Evolutionary conservation across 2,797 vertebrate genomes (phyloP).

Genomic region (Coccyzus lansbergi): DNA sequence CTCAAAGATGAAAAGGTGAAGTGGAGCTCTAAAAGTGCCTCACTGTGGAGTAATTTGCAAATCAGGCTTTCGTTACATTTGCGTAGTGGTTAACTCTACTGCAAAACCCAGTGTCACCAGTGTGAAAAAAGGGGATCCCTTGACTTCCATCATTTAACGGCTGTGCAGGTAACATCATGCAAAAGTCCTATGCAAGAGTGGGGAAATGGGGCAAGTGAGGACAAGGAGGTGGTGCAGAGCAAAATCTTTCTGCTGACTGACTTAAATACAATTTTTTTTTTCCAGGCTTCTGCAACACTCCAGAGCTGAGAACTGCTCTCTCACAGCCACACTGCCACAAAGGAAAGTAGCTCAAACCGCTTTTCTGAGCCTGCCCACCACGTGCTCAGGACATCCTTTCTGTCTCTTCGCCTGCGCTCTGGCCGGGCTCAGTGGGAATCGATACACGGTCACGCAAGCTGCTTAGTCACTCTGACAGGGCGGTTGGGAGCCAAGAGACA

Average conservation of each 20-base stretch:
- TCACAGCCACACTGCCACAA: rapidly evolving
- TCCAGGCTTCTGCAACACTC: not conserved
- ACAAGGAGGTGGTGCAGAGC: not conserved
- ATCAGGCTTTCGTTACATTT: not conserved
- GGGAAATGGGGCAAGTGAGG: not conserved
- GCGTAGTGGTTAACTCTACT: not conserved
- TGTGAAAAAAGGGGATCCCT: not conserved
- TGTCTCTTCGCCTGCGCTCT: rapidly evolving
- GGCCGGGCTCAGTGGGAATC: not conserved
- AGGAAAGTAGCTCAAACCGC: not conserved
- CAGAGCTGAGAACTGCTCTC: not conserved
- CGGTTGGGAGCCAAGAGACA: not conserved
- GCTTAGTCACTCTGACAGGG: rapidly evolving
- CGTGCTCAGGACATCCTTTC: not conserved
- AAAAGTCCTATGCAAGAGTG: not conserved
- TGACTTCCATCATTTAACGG: not conserved
- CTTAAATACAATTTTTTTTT: not conserved
- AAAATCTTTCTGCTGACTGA: not conserved
- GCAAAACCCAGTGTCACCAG: not conserved
- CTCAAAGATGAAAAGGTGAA: not conserved
- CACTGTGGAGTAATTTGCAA: not conserved
- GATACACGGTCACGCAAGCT: rapidly evolving
- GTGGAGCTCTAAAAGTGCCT: not conserved
- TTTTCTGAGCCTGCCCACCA: not conserved
- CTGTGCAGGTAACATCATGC: not conserved